phyloP scores from a whole-genome alignment of 1,140 invertebrate genomes.

The Camponotus floridanus region DNA sequence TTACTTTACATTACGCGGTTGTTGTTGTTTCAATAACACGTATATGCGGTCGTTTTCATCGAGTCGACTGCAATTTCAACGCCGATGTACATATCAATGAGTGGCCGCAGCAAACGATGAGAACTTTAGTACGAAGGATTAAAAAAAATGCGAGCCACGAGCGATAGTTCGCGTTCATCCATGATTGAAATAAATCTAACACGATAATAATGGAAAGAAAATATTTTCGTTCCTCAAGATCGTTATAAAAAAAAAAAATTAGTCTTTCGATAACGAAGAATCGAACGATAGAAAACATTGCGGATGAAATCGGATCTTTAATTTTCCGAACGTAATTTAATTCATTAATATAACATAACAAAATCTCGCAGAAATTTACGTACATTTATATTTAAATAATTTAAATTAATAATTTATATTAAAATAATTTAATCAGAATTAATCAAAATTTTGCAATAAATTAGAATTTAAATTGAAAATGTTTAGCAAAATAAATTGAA shows the following conservation, averaged over 20 bases:
- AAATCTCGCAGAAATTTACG: background rate
- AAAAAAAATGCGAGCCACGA: background rate
- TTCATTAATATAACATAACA: background rate
- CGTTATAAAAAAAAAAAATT: background rate
- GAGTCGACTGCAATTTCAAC: slow-evolving; percentile 51
- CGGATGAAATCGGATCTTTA: background rate
- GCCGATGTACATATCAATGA: slow-evolving; percentile 55
- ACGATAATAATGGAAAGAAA: slow-evolving; percentile 45
- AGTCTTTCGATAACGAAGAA: background rate
- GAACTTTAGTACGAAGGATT: background rate
- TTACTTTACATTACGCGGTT: slow-evolving; percentile 72
- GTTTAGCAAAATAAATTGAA: background rate
- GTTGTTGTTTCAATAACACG: slow-evolving; percentile 70
- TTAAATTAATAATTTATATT: background rate
- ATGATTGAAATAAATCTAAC: slow-evolving; percentile 44
- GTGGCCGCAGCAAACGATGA: background rate
- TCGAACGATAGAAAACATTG: background rate
- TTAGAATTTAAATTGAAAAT: background rate
- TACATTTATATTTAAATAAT: background rate
- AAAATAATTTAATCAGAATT: background rate
- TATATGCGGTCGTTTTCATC: slow-evolving; percentile 62
- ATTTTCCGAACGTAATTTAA: background rate
- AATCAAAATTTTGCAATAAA: background rate
- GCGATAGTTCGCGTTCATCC: slow-evolving; percentile 12
- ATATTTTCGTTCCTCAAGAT: slow-evolving; percentile 24